Evolutionary conservation across 2,888 invertebrate genomes (phyloP).

Genomic region (Oegoconia quadripuncta): DNA sequence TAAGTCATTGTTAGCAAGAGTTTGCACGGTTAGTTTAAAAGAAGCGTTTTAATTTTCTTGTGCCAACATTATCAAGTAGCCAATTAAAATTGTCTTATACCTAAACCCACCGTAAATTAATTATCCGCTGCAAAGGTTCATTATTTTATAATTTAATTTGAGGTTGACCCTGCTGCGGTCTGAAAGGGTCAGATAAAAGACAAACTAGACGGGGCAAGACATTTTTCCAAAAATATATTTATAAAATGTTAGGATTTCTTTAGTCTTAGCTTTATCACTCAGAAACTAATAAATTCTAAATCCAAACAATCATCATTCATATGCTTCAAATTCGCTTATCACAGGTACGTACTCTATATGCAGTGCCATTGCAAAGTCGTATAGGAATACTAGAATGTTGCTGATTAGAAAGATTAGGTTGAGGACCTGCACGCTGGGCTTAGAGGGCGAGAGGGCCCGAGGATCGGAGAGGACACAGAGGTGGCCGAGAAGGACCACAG

Average conservation of each 20-base stretch:
- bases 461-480: slow-evolving; percentile 51
- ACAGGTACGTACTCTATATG: slow-evolving; percentile 20
- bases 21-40: slow-evolving; percentile 26
- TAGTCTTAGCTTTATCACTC: no score
- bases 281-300: no score
- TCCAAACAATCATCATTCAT: neutral
- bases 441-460: slow-evolving; percentile 33
- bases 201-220: no score
- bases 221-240: neutral
- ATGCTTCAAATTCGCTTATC: slow-evolving; percentile 16
- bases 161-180: slow-evolving; percentile 2
- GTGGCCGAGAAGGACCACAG: slow-evolving; percentile 55
- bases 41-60: slow-evolving; percentile 45
- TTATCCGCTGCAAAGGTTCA: slow-evolving; percentile 38
- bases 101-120: slow-evolving; percentile 42
- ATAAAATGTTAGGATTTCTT: neutral
- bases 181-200: no score
- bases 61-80: slow-evolving; percentile 51
- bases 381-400: slow-evolving; percentile 51
- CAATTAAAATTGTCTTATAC: slow-evolving; percentile 53
- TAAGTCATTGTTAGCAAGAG: slow-evolving; percentile 22
- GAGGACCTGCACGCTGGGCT: slow-evolving; percentile 40
- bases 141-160: slow-evolving; percentile 32
- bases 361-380: slow-evolving; percentile 39
- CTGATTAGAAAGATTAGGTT: slow-evolving; percentile 50